Evolutionary conservation across 2,888 invertebrate species (phyloP), one percentile per base, ranked within the genome.

Genomic region (Pycnomerus fuliginosus): DNA sequence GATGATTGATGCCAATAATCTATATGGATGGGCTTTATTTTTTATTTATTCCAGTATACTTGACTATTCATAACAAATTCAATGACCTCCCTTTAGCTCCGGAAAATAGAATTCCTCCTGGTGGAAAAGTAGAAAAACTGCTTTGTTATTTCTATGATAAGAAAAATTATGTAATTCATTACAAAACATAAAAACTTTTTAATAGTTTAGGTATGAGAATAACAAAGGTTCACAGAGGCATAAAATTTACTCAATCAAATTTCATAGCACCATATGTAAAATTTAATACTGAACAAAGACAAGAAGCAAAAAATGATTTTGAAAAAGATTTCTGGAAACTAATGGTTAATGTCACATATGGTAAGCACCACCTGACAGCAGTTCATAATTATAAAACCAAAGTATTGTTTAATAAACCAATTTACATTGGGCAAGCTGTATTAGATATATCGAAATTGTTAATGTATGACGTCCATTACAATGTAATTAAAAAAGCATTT

Each of bases 211-310:
- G 38, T 30, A 37, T 47, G 29, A 47, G 29, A 47, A 47, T 43
- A 37, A 37, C 39, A 37, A 48, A 29, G 28, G 16, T 30, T 20
- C 38, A 30, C 34, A 47, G 41, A 46, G 33, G 39, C 35, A 34
- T 48, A 29, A 39, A 48, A 48, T 48, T 48, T 38, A 44, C 44
- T 28, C 44, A 48, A 25, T 44, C 48, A 34, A 33, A 44, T 39
- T 48, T 48, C 38, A 48, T 48, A 44, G 35, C 43, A 38, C 34
- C 44, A 43, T 48, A 44, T 39, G 32, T 48, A 38, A 31, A 48
- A 48, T 48, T 48, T 48, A 44, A 44, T 39, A 48, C 34, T 23
- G 44, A 39, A 29, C 44, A 48, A 48, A 48, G 39, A 44, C 48
- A 39, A 48, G 44, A 29, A 12, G 38, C 30, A 14, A 29, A 38